Percentiles rank a stretch among this genome's conserved stretches.
Conservation (phyloP, 2,888 invertebrate species). For the Tinea semifulvella region DNA sequence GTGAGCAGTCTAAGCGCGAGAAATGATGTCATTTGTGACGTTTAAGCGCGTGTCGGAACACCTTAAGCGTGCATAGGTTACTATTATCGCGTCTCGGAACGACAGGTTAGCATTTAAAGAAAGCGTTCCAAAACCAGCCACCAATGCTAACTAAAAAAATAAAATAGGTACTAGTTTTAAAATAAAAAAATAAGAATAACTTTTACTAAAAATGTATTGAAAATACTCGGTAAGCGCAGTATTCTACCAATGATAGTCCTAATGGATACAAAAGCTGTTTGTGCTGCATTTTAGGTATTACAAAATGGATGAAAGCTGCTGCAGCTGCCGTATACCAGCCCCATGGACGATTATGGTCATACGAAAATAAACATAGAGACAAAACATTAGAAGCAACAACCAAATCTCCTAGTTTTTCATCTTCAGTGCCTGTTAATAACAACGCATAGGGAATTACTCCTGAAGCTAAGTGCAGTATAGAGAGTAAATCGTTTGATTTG, state of each 20-base stretch:
- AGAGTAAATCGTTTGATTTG: slow-evolving; percentile 27
- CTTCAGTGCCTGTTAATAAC: slow-evolving; percentile 35
- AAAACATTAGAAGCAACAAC: slow-evolving; percentile 40
- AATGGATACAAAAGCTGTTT: slow-evolving; percentile 43
- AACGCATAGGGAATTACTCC: slow-evolving; percentile 44
- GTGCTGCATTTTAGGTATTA: slow-evolving; percentile 24
- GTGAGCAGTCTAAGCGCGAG: too few relatives aligned
- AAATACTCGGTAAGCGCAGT: slow-evolving; percentile 40
- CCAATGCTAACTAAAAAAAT: too few relatives aligned
- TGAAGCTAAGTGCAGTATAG: slow-evolving; percentile 36
- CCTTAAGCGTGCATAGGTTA: too few relatives aligned
- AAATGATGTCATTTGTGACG: too few relatives aligned
- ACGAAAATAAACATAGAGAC: slow-evolving; percentile 35
- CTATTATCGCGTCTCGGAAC: too few relatives aligned
- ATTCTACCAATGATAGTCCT: slow-evolving; percentile 39
- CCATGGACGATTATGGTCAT: slow-evolving; percentile 31
- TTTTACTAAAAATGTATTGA: slow-evolving; percentile 18
- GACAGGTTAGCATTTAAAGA: too few relatives aligned
- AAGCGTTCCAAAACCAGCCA: too few relatives aligned
- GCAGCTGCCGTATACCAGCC: slow-evolving; percentile 46
- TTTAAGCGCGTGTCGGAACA: too few relatives aligned
- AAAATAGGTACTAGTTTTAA: too few relatives aligned
- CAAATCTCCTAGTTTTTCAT: slow-evolving; percentile 33
- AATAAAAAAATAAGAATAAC: too few relatives aligned
- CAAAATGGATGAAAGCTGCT: slow-evolving; percentile 37